Evolutionary conservation across 2,888 invertebrate species (phyloP), one percentile per base, ranked within the genome.

Genomic region (Ennomos quercinarius): DNA sequence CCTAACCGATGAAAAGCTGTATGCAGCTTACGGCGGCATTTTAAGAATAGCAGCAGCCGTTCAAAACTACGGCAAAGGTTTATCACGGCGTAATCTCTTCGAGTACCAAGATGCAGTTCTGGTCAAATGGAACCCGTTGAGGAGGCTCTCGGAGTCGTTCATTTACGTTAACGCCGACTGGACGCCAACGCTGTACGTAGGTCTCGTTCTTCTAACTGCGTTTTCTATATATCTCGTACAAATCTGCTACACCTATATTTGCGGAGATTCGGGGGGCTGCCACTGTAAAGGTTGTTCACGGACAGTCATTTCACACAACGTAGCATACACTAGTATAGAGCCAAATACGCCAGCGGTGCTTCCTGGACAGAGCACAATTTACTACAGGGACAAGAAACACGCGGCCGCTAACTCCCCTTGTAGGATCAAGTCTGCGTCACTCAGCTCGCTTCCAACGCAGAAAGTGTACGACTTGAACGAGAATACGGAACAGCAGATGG

Each of bases 21-120:
- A 88, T 53, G 71, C 86, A 10, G 90, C 91, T 6, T 91, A 83
- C 52, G 91, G 90, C 0, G 91, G 91, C 2, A 75, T 89, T 1
- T 68, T 92, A 45, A 76, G 90, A 54, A 81, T 92, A 74, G 91
- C 89, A 10, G 91, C 90, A 8, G 86, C 90, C 0, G 89, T 89
- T 3, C 91, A 91, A 73, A 86, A 72, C 52, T 89, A 91, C 55
- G 89, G 90, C 1, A 87, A 85, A 71, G 85, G 86, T 0, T 67
- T 89, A 37, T 74, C 84, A 2, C 75, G 87, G 12, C 82, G 89
- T 9, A 89, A 89, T 67, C 78, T 89, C 8, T 86, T 78, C 49
- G 81, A 86, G 11, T 70, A 72, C 45, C 71, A 78, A 12, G 66
- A 70, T 3, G 34, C 67, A 36, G 69, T 58, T 3, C 54, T 70